These are phyloP conservation scores for Corvus cornix DNA, from an alignment of 2,113 vertebrate genomes.

Conservation along the genomic window DNA sequence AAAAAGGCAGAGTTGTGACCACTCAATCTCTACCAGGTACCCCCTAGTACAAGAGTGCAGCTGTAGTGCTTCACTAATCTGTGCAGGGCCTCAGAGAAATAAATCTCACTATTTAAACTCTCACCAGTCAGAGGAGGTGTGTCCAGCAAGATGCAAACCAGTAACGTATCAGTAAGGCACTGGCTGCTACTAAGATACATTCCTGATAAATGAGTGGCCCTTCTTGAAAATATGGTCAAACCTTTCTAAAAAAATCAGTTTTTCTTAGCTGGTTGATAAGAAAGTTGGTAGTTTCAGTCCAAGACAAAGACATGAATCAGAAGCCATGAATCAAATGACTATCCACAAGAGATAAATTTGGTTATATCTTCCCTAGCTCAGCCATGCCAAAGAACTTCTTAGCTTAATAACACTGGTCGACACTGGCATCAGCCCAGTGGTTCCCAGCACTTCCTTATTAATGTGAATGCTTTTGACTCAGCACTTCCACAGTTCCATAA, in stretches of 20 bases:
- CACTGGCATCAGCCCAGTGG: slow-evolving; percentile 57
- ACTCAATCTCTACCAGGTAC: not conserved
- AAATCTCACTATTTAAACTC: not conserved
- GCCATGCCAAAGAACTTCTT: slow-evolving; percentile 56
- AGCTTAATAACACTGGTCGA: slow-evolving; percentile 45
- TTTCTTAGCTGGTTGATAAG: slow-evolving; percentile 38
- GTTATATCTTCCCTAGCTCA: slow-evolving; percentile 36
- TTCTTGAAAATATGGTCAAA: slow-evolving; percentile 7
- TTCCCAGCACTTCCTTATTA: slow-evolving; percentile 67
- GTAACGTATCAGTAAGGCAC: not conserved
- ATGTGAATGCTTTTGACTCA: slow-evolving; percentile 65
- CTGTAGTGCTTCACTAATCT: not conserved
- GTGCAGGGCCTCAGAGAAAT: not conserved
- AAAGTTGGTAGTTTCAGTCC: slow-evolving; percentile 10
- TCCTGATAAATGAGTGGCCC: not conserved
- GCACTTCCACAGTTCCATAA: slow-evolving; percentile 62
- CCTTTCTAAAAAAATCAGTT: not conserved
- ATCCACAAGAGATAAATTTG: slow-evolving; percentile 46
- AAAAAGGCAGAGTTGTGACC: not conserved
- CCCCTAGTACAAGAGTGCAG: not conserved
- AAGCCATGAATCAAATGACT: slow-evolving; percentile 47
- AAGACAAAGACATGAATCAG: slow-evolving; percentile 49
- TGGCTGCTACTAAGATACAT: not conserved
- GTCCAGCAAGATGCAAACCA: not conserved
- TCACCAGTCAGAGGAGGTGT: not conserved